Percentiles rank a stretch among this genome's conserved stretches.
Evolutionary conservation across 2,113 vertebrate species (phyloP).

Genomic region (Muscicapa adusta): DNA sequence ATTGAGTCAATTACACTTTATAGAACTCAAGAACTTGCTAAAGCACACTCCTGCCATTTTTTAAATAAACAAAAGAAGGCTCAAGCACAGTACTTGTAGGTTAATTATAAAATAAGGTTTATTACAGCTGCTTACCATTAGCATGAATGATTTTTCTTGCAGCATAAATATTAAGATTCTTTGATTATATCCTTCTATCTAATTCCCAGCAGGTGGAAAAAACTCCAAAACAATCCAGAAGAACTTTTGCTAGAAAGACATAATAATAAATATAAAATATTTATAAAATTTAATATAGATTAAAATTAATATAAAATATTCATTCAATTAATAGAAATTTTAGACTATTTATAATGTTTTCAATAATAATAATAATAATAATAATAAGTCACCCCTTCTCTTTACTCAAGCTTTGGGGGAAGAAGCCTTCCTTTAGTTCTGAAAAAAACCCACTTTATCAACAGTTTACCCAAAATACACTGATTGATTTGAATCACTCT

Average conservation of each 20-base stretch:
- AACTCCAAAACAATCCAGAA: background rate
- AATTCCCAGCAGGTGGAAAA: background rate
- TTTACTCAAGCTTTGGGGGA: background rate
- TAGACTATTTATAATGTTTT: too few species aligned
- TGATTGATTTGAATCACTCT: background rate
- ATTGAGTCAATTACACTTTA: background rate
- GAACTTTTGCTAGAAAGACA: background rate
- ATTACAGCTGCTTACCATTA: background rate
- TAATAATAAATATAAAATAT: too few species aligned
- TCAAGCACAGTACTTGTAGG: background rate
- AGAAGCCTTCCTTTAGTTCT: background rate
- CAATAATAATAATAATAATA: too few species aligned
- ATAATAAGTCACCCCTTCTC: background rate
- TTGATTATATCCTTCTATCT: background rate
- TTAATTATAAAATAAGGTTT: background rate
- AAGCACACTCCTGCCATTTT: background rate
- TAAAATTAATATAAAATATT: too few species aligned
- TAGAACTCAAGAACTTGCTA: background rate
- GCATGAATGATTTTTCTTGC: background rate
- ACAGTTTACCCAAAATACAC: background rate
- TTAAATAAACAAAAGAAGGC: background rate
- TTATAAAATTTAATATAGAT: too few species aligned
- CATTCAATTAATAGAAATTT: too few species aligned
- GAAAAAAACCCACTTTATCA: background rate
- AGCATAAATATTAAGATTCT: background rate